phyloP scores from a whole-genome alignment of 2,888 invertebrate species.

The Drosophila paracracens region DNA sequence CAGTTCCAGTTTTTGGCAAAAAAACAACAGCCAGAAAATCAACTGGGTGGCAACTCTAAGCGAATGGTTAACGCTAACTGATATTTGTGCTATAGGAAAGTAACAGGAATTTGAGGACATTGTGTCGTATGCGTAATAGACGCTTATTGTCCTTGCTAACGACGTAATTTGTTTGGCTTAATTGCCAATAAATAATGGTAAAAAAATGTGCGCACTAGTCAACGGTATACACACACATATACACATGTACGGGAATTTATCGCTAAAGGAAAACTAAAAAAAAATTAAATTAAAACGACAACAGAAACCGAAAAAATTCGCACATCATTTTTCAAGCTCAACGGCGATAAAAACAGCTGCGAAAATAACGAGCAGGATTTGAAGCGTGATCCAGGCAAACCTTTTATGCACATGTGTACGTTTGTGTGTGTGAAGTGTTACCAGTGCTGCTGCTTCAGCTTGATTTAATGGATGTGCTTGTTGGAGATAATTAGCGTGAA shows the following conservation, averaged over 20 bases:
- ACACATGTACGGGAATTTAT: constrained; percentile 7
- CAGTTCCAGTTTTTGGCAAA: constrained; percentile 5
- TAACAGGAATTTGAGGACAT: constrained; percentile 10
- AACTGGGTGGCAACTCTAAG: neutral
- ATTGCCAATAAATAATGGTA: constrained; percentile 73
- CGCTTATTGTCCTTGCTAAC: constrained; percentile 49
- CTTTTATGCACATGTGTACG: constrained; percentile 26
- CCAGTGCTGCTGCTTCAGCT: constrained; percentile 4
- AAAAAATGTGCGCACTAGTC: constrained; percentile 46
- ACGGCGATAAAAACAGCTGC: constrained; percentile 68
- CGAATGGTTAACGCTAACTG: neutral
- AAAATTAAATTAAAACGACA: constrained; percentile 6
- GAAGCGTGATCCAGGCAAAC: constrained; percentile 53
- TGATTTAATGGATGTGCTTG: neutral
- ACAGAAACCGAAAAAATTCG: constrained; percentile 55
- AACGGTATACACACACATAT: constrained; percentile 10
- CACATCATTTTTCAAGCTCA: constrained; percentile 77
- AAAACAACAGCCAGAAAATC: neutral
- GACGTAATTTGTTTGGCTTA: constrained; percentile 73
- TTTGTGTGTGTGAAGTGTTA: constrained; percentile 8
- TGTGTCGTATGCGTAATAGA: constrained; percentile 65
- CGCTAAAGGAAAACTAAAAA: constrained; percentile 16
- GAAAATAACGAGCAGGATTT: constrained; percentile 61
- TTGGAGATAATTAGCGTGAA: neutral
- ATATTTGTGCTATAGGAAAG: neutral